Evolutionary conservation across 2,113 vertebrate species (phyloP), one percentile per base, ranked within the genome.

Genomic region (Bubalus kerabau): DNA sequence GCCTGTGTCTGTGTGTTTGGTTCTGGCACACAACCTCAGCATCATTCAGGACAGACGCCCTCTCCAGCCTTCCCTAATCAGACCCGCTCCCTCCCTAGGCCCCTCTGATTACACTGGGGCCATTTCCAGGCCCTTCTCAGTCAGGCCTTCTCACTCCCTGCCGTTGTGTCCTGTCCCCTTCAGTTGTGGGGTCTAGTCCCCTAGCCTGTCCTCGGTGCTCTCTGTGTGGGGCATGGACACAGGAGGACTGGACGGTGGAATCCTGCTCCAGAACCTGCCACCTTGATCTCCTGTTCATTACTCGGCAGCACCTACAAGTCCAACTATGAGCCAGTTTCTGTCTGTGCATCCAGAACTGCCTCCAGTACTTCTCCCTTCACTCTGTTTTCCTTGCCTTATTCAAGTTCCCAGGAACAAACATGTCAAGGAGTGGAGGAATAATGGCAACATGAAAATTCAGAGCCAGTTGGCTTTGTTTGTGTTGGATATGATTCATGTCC

Each of bases 1-100:
- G 17, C 2, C 43, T n/a, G 24, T 59, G 43, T 2, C 50, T 54
- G 19, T 5, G 28, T 36, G 11, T 78, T n/a, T 26, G 7, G 2
- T 43, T 17, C 48, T 6, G 3, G 19, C 5, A 24, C 2, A 54
- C 3, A 7, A 26, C 19, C 32, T 93, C 7, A 40, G 8, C 0
- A 2, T 57, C 62, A 23, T 5, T 78, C 26, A 26, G 59, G 5
- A 8, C 1, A 9, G 67, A 59, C 5, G 43, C 7, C 12, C 11
- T n/a, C 4, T 52, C 8, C 28, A 15, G 4, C 54, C 46, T 12
- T 32, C 28, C n/a, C 2, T 3, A 48, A 17, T 60, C 57, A 84
- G n/a, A 76, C 8, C 12, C 7, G 3, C 8, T 16, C 23, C 7
- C 7, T 40, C 59, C 30, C 10, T 32, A 46, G 43, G n/a, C 1